phyloP scores from a whole-genome alignment of 2,888 invertebrate genomes.

The Sphaeridia pumilis region DNA sequence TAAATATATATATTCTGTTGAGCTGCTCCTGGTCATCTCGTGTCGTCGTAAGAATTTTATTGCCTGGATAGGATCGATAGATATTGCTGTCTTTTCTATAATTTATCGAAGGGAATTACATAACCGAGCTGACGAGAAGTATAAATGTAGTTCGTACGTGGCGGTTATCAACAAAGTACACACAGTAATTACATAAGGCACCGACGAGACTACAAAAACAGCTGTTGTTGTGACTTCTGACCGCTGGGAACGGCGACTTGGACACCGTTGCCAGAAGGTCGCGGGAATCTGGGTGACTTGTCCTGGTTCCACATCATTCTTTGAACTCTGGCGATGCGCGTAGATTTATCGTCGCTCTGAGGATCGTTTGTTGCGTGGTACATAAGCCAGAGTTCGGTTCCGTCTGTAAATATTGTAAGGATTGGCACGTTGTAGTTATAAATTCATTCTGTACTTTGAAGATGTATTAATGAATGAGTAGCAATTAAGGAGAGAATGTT shows the following conservation, averaged over 20 bases:
- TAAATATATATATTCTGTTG: too few species aligned
- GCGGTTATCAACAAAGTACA: too few species aligned
- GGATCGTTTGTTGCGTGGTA: slow-evolving; percentile 19
- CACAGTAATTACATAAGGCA: too few species aligned
- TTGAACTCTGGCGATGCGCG: slow-evolving; percentile 17
- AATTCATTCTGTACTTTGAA: not conserved
- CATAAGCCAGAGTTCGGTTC: slow-evolving; percentile 20
- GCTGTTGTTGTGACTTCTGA: slow-evolving; percentile 2
- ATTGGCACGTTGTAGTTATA: not conserved
- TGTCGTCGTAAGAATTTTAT: too few species aligned
- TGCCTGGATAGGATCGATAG: too few species aligned
- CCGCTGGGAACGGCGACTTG: slow-evolving; percentile 17
- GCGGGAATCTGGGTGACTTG: slow-evolving; percentile 18
- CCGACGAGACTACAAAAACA: too few species aligned
- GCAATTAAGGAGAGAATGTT: not conserved
- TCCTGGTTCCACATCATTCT: slow-evolving; percentile 21
- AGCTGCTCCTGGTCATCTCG: too few species aligned
- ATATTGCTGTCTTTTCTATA: too few species aligned
- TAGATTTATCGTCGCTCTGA: slow-evolving; percentile 15
- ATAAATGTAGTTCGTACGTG: too few species aligned
- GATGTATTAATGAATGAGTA: not conserved
- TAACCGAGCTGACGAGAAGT: too few species aligned
- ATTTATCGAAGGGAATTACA: too few species aligned
- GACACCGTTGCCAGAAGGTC: slow-evolving; percentile 14
- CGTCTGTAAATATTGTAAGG: slow-evolving; percentile 7